Conservation (phyloP, 2,888 invertebrate genomes). For the Adela reaumurella region DNA sequence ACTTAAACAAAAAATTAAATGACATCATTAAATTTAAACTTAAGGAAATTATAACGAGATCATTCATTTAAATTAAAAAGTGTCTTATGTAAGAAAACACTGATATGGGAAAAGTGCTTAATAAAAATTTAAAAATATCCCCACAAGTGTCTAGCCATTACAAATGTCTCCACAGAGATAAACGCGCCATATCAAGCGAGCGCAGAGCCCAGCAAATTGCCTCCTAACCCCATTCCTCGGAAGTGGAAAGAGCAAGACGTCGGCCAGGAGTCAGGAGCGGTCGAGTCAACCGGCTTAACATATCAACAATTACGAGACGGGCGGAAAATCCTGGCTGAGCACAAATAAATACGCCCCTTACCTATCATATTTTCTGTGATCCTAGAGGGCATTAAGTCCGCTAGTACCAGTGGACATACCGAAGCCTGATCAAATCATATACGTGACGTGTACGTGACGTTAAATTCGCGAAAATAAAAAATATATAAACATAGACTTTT, state of each 20-base stretch:
- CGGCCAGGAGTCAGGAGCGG: too few relatives aligned
- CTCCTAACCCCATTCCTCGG: constrained; percentile 1
- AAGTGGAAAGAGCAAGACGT: not conserved
- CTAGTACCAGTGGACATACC: not conserved
- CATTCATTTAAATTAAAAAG: too few relatives aligned
- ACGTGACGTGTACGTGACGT: too few relatives aligned
- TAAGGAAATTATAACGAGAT: too few relatives aligned
- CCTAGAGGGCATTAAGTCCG: constrained; percentile 24
- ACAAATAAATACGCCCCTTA: constrained; percentile 46
- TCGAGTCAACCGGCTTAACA: constrained; percentile 42
- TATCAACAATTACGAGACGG: constrained; percentile 22
- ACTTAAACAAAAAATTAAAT: too few relatives aligned
- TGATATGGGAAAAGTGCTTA: too few relatives aligned
- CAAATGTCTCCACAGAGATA: not conserved
- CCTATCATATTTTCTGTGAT: constrained; percentile 48
- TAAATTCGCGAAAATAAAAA: too few relatives aligned
- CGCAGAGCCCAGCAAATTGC: constrained; percentile 1
- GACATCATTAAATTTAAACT: too few relatives aligned
- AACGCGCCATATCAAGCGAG: not conserved
- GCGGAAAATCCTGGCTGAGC: constrained; percentile 42
- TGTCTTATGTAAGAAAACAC: too few relatives aligned
- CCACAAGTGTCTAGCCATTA: not conserved
- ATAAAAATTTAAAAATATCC: too few relatives aligned
- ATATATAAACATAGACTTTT: too few relatives aligned
- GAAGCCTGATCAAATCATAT: too few relatives aligned